These are phyloP conservation scores for Pseudomugil gertrudae DNA, from an alignment of 2,797 vertebrate species.

Conservation along the genomic window DNA sequence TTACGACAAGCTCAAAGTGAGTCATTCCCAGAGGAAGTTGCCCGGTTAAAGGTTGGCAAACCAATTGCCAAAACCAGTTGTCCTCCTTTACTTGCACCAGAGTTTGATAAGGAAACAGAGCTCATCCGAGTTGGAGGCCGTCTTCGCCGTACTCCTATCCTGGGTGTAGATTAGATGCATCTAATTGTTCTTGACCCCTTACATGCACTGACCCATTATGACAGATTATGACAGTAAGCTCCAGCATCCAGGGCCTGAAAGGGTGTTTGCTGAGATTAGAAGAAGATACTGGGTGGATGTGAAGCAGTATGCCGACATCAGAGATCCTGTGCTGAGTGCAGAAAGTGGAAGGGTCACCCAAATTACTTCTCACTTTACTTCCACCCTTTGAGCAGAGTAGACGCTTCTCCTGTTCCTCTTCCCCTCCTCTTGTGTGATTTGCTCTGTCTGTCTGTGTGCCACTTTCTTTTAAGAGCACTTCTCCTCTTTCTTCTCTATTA, in stretches of 20 bases:
- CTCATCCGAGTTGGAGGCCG: slow-evolving; percentile 6
- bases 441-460: too few relatives aligned
- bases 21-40: too few relatives aligned
- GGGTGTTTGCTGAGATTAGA: background rate
- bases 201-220: background rate
- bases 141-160: background rate
- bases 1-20: too few relatives aligned
- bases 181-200: too few relatives aligned
- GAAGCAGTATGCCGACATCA: background rate
- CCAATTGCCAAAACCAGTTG: background rate
- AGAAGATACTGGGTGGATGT: background rate
- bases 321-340: background rate
- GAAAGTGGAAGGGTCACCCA: background rate
- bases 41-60: background rate
- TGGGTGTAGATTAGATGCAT: too few relatives aligned
- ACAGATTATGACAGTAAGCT: background rate
- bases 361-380: too few relatives aligned
- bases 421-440: too few relatives aligned
- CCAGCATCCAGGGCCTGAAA: background rate
- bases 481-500: too few relatives aligned
- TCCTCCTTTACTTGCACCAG: background rate
- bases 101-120: background rate
- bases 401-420: too few relatives aligned
- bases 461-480: too few relatives aligned
- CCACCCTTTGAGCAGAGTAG: too few relatives aligned